Percentiles rank a stretch among this genome's conserved stretches.
phyloP scores from a whole-genome alignment of 2,797 vertebrate species.

The Falco biarmicus region DNA sequence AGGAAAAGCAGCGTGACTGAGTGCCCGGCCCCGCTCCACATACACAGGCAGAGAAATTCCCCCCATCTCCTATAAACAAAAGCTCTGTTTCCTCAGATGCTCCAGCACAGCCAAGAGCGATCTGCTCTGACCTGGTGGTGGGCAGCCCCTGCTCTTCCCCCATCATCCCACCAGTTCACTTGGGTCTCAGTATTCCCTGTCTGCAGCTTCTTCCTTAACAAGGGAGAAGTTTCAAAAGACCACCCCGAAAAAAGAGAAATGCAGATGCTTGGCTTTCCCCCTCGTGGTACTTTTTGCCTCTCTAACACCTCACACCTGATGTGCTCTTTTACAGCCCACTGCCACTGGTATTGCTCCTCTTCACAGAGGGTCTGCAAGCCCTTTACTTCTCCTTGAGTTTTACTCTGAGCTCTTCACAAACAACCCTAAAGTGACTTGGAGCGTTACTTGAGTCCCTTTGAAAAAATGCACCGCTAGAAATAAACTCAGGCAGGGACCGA shows the following conservation, averaged over 20 bases:
- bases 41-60: not conserved
- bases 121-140: no score
- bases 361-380: not conserved
- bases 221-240: not conserved
- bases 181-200: not conserved
- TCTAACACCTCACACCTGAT: not conserved
- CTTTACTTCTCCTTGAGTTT: not conserved
- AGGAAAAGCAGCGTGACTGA: not conserved
- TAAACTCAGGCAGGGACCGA: not conserved
- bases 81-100: not conserved
- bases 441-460: not conserved
- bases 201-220: not conserved
- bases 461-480: not conserved
- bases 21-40: accelerated
- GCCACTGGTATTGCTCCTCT: not conserved
- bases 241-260: not conserved
- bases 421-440: not conserved
- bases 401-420: not conserved
- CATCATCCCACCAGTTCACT: not conserved
- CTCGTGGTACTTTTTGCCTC: not conserved
- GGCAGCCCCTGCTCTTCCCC: not conserved
- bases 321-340: not conserved
- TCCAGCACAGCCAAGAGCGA: accelerated
- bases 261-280: not conserved
- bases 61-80: not conserved